Evolutionary conservation across 2,888 invertebrate genomes (phyloP).

Genomic region (Crossocerus cetratus): DNA sequence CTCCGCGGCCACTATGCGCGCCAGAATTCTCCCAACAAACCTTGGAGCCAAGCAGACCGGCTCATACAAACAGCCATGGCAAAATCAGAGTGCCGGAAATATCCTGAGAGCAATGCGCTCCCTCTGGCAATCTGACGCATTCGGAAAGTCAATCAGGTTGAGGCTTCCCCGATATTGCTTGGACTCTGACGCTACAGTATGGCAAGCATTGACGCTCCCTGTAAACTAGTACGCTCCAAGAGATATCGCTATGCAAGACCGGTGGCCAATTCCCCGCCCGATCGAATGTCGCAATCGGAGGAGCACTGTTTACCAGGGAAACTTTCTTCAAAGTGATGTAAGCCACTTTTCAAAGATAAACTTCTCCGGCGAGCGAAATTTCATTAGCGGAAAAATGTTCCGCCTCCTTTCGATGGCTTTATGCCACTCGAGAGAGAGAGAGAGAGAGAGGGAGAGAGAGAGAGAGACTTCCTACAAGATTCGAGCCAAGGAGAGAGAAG

Average conservation of each 20-base stretch:
- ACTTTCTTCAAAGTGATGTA: neutral
- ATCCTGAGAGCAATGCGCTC: constrained; percentile 11
- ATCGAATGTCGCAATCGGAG: too few species aligned
- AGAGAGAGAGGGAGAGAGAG: neutral
- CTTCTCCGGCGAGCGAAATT: constrained; percentile 17
- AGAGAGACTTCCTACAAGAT: neutral
- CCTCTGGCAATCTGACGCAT: too few species aligned
- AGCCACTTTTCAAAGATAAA: constrained; percentile 10
- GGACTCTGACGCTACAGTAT: too few species aligned
- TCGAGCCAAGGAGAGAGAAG: too few species aligned
- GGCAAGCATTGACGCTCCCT: too few species aligned
- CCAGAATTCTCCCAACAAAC: constrained; percentile 21
- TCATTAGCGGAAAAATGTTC: constrained; percentile 18
- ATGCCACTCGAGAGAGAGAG: constrained; percentile 1
- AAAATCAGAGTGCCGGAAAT: constrained; percentile 9
- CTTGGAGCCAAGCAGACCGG: constrained; percentile 5
- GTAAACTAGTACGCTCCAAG: too few species aligned
- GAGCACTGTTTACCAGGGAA: neutral
- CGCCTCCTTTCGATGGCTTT: neutral
- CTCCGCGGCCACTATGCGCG: neutral
- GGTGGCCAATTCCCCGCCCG: too few species aligned
- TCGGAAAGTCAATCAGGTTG: too few species aligned
- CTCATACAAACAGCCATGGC: constrained; percentile 21
- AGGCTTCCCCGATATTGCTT: too few species aligned
- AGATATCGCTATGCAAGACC: too few species aligned